Base-by-base conservation (phyloP, 2,113 vertebrate species). In the Eptesicus fuscus region DNA sequence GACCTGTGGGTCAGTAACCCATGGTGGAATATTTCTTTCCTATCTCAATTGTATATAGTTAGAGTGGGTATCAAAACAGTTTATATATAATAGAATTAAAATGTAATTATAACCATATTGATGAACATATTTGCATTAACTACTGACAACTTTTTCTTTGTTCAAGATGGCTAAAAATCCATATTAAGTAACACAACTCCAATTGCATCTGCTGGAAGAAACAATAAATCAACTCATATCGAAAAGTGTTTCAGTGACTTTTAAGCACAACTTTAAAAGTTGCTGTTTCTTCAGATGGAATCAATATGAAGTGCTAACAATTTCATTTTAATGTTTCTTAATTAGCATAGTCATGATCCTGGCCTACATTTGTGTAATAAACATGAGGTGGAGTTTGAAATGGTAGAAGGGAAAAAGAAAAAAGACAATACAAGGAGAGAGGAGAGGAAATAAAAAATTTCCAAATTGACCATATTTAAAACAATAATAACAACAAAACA, bases 261-360 rank as follows among this genome's bases (percentile, higher is more conserved):
- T 53, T 49, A 37, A 30, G 0, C 10, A 53, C 49, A 70, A 92
- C 2, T 37, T 61, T 20, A 70, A n/a, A 40, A 4, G 7, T 65
- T 42, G 18, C 11, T 32, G 4, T 69, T 83, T 17, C 37, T 82
- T 89, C 37, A 35, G 40, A 77, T 67, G 7, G 35, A 73, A 51
- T 4, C 14, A 35, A 16, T n/a, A 5, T 4, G 28, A 89, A 3
- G 11, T 22, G 4, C 25, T 30, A 30, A 11, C 7, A 10, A 0
- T 77, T 92, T 87, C 53, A n/a, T 35, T 42, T 84, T 47, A 88
- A 65, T 28, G 4, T 35, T 87, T 51, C 12, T 42, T 93, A 49
- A 77, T 88, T 79, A 79, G 28, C 13, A 51, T 16, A n/a, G 7
- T 4, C 7, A 23, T 53, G n/a, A 93, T 9, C 44, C 65, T 83